A percentile compares a stretch with the other conserved stretches of the same genome.
phyloP scores from a whole-genome alignment of 2,113 vertebrate genomes.

The Hippocampus abdominalis region DNA sequence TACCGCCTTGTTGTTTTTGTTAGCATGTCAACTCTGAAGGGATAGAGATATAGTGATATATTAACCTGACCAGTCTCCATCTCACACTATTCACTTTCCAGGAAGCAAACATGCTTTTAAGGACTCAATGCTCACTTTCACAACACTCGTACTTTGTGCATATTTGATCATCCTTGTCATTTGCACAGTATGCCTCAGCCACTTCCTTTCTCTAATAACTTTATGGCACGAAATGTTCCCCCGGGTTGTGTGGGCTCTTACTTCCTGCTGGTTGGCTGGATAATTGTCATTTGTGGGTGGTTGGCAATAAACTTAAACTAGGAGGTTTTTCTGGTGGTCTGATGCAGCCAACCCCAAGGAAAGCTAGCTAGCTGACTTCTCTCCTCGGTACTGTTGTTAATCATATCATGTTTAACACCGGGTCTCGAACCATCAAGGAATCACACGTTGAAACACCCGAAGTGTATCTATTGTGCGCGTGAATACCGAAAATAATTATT shows the following conservation, averaged over 20 bases:
- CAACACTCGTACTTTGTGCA: constrained; percentile 32
- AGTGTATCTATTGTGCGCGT: no score
- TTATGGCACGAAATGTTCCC: constrained; percentile 56
- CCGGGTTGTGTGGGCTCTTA: constrained; percentile 46
- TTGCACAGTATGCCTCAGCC: constrained; percentile 55
- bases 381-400: no score
- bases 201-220: constrained; percentile 27
- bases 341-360: constrained; percentile 31
- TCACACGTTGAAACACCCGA: no score
- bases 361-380: constrained; percentile 45
- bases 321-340: constrained; percentile 53
- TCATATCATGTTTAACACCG: no score
- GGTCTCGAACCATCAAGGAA: no score
- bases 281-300: constrained; percentile 64
- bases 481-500: no score
- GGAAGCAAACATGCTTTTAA: no score
- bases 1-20: neutral
- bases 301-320: constrained; percentile 56
- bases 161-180: constrained; percentile 55
- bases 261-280: constrained; percentile 57
- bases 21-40: neutral
- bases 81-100: no score
- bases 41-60: neutral
- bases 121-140: neutral
- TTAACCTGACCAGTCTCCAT: no score